Conservation (phyloP, 2,797 vertebrate species). For the Babyrousa celebensis region DNA sequence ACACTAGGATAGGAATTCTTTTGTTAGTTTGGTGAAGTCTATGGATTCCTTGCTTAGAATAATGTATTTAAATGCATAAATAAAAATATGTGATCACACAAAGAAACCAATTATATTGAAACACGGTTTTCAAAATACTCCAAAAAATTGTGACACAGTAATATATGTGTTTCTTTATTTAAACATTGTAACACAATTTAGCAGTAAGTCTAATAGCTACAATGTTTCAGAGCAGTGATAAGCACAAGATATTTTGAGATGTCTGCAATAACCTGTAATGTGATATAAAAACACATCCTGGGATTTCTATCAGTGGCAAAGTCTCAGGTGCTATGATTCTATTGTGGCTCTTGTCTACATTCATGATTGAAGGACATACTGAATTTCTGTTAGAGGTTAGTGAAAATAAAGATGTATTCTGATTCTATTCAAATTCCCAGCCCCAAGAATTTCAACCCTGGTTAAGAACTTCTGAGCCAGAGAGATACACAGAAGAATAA, state of each 20-base stretch:
- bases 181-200: conserved; percentile 30
- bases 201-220: conserved; percentile 42
- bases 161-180: conserved; percentile 59
- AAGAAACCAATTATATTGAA: conserved; percentile 53
- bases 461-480: not conserved
- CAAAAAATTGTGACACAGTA: conserved; percentile 11
- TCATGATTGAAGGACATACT: conserved; percentile 33
- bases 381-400: conserved; percentile 43
- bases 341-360: not conserved
- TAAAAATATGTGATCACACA: conserved; percentile 58
- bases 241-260: conserved; percentile 41
- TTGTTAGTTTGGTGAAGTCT: conserved; percentile 4
- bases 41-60: conserved; percentile 55
- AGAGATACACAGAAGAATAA: conserved; percentile 40
- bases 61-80: conserved; percentile 59
- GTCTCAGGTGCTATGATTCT: conserved; percentile 17
- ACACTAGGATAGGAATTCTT: conserved; percentile 9
- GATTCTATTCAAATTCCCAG: conserved; percentile 48
- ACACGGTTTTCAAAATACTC: conserved; percentile 62
- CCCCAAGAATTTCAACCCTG: not conserved
- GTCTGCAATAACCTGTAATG: not conserved
- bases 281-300: conserved; percentile 35
- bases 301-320: conserved; percentile 45
- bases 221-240: not conserved
- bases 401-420: conserved; percentile 63